Conservation (phyloP, 2,113 vertebrate species). For the Scomber scombrus region DNA sequence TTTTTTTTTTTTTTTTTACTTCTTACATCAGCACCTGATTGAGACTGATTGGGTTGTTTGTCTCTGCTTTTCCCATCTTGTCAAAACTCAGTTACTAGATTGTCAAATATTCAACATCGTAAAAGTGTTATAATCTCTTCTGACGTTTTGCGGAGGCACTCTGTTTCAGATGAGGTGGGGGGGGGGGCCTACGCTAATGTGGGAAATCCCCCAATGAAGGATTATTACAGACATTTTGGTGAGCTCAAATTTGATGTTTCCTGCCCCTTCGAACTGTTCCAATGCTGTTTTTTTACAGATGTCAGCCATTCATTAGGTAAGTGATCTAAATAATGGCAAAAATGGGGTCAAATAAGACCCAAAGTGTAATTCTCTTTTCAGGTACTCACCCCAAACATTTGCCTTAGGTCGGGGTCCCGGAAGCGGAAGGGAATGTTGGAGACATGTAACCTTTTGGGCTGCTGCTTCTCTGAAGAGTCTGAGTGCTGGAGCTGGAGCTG, state of each 20-base stretch:
- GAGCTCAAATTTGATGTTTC: neutral
- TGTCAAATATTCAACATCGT: conserved; percentile 20
- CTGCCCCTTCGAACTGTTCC: too few relatives aligned
- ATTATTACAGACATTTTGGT: too few relatives aligned
- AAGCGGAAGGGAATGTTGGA: conserved; percentile 99
- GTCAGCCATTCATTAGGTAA: too few relatives aligned
- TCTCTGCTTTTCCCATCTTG: conserved; percentile 14
- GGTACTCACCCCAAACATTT: conserved; percentile 92
- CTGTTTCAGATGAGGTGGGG: neutral
- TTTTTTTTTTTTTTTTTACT: neutral
- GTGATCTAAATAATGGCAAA: neutral
- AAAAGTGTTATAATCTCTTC: conserved; percentile 29
- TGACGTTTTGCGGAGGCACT: conserved; percentile 2
- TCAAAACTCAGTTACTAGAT: conserved; percentile 37
- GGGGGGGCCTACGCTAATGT: neutral
- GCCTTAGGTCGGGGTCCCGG: conserved; percentile 96
- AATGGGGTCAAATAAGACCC: neutral
- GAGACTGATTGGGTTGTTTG: conserved; percentile 42
- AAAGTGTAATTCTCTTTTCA: neutral
- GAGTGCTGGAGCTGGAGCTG: conserved; percentile 90
- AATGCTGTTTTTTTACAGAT: too few relatives aligned
- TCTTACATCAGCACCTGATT: conserved; percentile 16
- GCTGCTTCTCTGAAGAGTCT: conserved; percentile 95
- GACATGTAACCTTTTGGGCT: conserved; percentile 96
- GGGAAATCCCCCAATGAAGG: neutral